Evolutionary conservation across 1,140 invertebrate genomes (phyloP), one percentile per base, ranked within the genome.

Genomic region (Cydia strobilella): DNA sequence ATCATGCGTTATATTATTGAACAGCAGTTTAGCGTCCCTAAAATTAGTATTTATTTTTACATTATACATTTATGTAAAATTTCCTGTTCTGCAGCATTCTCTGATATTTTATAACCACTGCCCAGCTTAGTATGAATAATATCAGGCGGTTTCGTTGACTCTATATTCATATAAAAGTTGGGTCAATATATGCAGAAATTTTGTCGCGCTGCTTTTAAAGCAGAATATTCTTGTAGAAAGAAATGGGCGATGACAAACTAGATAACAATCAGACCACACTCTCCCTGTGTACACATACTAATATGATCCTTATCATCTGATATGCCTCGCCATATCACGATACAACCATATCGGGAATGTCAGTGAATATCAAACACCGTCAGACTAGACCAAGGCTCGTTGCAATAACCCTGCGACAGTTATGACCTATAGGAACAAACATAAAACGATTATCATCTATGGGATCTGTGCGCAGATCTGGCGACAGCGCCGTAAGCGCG

Each of bases 371-470:
- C 15, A 6, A n/a, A 59, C 54, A 59, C 51, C 51, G 54, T 23
- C 54, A 12, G 20, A 59, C 54, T 59, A 59, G 54, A 23, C 18
- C 13, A 54, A 20, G 54, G 54, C 54, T 59, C 18, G 18, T 23
- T 23, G 31, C 6, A 66, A 69, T 69, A 69, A 20, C 65, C 65
- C 31, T 35, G 65, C 65, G 13, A 39, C 65, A 35, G 27, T 69
- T 25, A 69, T 69, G 54, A 59, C 31, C 65, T 69, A 69, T 69
- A 69, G 65, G 65, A 69, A 69, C 65, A 39, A 69, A 69, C 65
- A 39, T 39, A 51, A 51, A 51, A 51, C 48, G 48, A 51, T 18
- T 51, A 51, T 5, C 45, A 51, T 18, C 48, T 51, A 51, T 3
- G 3, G 48, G 48, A n/a, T n/a, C n/a, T 51, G n/a, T n/a, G 42